Evolutionary conservation across 2,113 vertebrate genomes (phyloP).

Genomic region (Sarotherodon lohbergeri): DNA sequence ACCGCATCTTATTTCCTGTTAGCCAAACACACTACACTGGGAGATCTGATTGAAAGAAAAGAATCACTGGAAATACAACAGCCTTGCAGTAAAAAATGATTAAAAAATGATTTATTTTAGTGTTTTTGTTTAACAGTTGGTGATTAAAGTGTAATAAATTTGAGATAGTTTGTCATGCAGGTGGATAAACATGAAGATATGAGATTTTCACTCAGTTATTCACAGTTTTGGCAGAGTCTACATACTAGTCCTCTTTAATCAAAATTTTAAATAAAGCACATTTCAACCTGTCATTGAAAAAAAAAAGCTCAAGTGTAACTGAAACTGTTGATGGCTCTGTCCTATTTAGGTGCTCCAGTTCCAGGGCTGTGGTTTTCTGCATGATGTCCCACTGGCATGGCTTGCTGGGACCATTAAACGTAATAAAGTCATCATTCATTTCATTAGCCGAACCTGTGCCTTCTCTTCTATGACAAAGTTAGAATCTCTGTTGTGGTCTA

Average conservation of each 20-base stretch:
- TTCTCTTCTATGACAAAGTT: neutral
- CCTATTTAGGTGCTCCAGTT: neutral
- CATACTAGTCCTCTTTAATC: neutral
- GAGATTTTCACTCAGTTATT: neutral
- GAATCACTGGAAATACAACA: neutral
- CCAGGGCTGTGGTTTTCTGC: neutral
- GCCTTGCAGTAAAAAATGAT: neutral
- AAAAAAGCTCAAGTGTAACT: neutral
- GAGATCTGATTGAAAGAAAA: neutral
- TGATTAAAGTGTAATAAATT: constrained; percentile 12
- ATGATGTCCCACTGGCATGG: neutral
- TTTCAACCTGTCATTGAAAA: neutral
- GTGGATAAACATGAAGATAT: constrained; percentile 16
- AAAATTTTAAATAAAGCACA: neutral
- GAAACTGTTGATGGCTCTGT: neutral
- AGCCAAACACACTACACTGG: neutral
- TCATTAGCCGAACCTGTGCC: neutral
- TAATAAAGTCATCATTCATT: neutral
- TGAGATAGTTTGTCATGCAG: neutral
- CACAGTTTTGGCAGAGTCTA: neutral
- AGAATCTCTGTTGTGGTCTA: neutral
- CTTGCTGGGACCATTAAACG: neutral
- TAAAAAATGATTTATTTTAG: neutral
- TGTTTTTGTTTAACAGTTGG: neutral
- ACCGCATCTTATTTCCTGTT: neutral